Evolutionary conservation across 2,797 vertebrate genomes (phyloP).

Genomic region (Calcarius lapponicus): DNA sequence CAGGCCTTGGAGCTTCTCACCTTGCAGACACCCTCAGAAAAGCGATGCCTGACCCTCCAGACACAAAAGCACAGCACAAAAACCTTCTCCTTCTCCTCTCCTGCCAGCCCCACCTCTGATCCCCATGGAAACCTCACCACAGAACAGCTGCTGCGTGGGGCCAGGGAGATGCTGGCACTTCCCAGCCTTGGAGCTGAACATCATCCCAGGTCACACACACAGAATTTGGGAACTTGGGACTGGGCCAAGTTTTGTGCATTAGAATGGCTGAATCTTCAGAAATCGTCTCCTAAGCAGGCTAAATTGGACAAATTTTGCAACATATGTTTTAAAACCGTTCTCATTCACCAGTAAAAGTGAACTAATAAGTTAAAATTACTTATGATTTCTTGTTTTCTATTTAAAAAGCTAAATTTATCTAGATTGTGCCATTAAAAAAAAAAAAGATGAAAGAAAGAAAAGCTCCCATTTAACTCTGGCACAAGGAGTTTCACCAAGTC

Average conservation of each 20-base stretch:
- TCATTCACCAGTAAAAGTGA: slow-evolving; percentile 58
- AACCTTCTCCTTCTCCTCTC: not conserved
- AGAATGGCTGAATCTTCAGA: slow-evolving; percentile 18
- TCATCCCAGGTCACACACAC: not conserved
- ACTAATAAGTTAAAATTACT: slow-evolving; percentile 72
- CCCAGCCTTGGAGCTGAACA: not conserved
- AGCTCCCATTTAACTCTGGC: slow-evolving; percentile 68
- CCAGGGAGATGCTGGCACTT: not conserved
- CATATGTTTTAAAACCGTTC: slow-evolving; percentile 51
- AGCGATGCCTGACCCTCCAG: not conserved
- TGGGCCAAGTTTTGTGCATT: slow-evolving; percentile 12
- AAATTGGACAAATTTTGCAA: slow-evolving; percentile 44
- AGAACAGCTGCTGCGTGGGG: accelerated
- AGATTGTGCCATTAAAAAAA: slow-evolving; percentile 46
- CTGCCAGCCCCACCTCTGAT: not conserved
- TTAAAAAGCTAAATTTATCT: slow-evolving; percentile 52
- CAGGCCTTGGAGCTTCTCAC: not conserved
- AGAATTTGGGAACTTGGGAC: not conserved
- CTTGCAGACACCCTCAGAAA: slow-evolving; percentile 9
- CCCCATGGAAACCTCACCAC: not conserved
- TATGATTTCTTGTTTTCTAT: slow-evolving; percentile 44
- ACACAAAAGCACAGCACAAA: not conserved
- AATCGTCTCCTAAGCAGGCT: slow-evolving; percentile 13
- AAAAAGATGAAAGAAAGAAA: not conserved
- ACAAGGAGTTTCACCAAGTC: slow-evolving; percentile 70